Conservation (phyloP, 2,888 invertebrate genomes). For the Apotomis capreana region DNA sequence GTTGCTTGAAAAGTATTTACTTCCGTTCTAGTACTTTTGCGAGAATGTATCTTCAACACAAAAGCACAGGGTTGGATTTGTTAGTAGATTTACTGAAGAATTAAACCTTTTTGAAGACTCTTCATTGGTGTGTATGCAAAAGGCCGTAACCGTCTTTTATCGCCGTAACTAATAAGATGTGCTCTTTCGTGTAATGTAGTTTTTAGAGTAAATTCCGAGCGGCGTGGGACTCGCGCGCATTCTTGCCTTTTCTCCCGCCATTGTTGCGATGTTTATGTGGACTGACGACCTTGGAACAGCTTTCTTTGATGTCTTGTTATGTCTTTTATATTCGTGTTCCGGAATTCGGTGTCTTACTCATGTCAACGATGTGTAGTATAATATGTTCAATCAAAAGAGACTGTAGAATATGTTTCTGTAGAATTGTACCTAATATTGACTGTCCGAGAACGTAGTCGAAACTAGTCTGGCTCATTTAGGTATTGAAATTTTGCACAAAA, state of each 20-base stretch:
- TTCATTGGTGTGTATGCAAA: neutral
- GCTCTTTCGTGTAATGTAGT: conserved; percentile 28
- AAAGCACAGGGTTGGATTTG: no score
- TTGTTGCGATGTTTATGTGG: conserved; percentile 52
- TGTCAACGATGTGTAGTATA: neutral
- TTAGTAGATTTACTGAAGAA: no score
- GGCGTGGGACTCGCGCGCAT: conserved; percentile 24
- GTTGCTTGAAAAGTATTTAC: no score
- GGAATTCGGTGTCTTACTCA: neutral
- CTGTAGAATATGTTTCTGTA: no score
- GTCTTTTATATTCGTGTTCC: neutral
- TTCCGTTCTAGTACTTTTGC: no score
- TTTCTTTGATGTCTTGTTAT: conserved; percentile 51
- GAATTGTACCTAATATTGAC: no score
- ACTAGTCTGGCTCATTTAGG: no score
- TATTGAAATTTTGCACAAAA: no score
- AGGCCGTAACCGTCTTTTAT: neutral
- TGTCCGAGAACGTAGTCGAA: no score
- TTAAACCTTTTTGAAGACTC: neutral
- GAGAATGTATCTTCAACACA: no score
- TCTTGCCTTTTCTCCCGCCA: conserved; percentile 43
- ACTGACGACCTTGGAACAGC: conserved; percentile 54
- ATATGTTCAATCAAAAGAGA: no score
- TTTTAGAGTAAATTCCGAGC: conserved; percentile 42
- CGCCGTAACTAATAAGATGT: neutral